Base-by-base conservation (phyloP, 2,113 vertebrate genomes). In the Orthonyx spaldingii region DNA sequence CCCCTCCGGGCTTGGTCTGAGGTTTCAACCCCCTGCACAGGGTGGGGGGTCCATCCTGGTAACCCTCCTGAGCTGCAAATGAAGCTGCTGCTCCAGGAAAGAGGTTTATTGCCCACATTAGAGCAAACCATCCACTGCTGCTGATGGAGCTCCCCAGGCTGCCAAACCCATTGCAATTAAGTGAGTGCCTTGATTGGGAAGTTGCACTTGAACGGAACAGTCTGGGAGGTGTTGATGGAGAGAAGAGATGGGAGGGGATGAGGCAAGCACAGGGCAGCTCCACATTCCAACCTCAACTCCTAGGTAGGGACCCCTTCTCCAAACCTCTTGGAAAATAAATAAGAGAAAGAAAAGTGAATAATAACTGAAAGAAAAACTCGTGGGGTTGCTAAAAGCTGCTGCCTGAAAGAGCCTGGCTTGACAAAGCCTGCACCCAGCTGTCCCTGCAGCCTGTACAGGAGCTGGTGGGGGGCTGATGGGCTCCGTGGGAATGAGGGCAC, bases 71-170 rank as follows among this genome's bases (percentile, higher is more conserved):
- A 32, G 37, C n/a, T 46, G 26, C 49, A 86, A 37, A 60, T 1
- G 4, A 80, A 76, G 46, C 55, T 1, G 10, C 42, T 63, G 64
- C 85, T 66, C 60, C 39, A 35, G 78, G 39, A 28, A 46, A 69
- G 59, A 86, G 30, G 3, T 81, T 89, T 28, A 17, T 84, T 21
- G 8, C 27, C 24, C 2, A 2, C 47, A 46, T 83, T 49, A 46
- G 69, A 70, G 27, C 21, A 7, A 87, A 69, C 26, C 26, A 3
- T 10, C 42, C 1, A 2, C 46, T 56, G 60, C 56, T 90, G 80
- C 77, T 92, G 86, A 70, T 88, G 89, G 94, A 90, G 53, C 75
- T 93, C 79, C 88, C 68, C 11, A 13, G 83, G 95, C 72, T 65
- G 83, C 50, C 65, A 70, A 93, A 50, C 39, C 64, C 89, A 11